Conservation (phyloP, 2,888 invertebrate species). For the Plebejus anna region DNA sequence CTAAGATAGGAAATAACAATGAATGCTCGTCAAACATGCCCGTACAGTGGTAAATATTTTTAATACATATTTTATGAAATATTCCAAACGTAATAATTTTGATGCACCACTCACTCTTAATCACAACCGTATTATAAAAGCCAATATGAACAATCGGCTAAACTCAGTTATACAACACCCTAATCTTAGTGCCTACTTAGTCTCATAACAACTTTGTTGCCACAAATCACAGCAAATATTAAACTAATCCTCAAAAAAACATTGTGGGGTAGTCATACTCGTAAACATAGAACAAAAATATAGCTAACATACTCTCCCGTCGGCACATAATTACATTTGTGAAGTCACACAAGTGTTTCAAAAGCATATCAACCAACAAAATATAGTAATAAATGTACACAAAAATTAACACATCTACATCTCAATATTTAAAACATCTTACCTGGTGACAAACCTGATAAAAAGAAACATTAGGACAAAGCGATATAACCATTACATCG, state of each 20-base stretch:
- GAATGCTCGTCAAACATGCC: not conserved
- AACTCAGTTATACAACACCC: conserved; percentile 6
- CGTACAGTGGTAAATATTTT: not conserved
- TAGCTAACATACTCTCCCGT: not conserved
- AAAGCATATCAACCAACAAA: conserved; percentile 23
- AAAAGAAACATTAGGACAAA: conserved; percentile 54
- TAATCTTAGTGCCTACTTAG: conserved; percentile 20
- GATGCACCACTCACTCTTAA: conserved; percentile 10
- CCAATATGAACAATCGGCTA: conserved; percentile 31
- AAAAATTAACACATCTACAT: conserved; percentile 40
- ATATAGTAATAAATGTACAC: conserved; percentile 34
- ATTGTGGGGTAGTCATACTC: not conserved
- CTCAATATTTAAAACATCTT: conserved; percentile 65
- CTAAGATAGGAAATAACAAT: not conserved
- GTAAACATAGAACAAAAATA: conserved; percentile 22
- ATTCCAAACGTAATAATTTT: not conserved
- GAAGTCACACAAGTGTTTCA: conserved; percentile 34
- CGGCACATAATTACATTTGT: conserved; percentile 60
- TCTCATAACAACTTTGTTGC: conserved; percentile 1
- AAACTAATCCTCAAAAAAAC: conserved; percentile 7
- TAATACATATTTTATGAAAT: not conserved
- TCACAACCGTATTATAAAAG: conserved; percentile 29
- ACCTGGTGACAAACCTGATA: conserved; percentile 71
- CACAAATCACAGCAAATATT: not conserved
- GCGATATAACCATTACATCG: conserved; percentile 28